Conservation (phyloP, 2,888 invertebrate species). For the Ctenicera cuprea region DNA sequence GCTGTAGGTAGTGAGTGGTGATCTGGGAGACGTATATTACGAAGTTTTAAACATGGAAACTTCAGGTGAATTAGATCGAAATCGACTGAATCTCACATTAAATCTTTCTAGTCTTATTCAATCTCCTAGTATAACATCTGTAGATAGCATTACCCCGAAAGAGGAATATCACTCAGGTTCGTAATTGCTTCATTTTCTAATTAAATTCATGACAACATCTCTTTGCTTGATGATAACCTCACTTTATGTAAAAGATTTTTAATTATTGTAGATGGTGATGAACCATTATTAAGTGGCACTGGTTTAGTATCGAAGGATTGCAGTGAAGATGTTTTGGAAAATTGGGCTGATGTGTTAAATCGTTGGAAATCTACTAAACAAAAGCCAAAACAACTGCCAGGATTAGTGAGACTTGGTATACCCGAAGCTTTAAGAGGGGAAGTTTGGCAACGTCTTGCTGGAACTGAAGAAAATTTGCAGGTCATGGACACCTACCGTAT, state of each 20-base stretch:
- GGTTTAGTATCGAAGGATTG: slow-evolving; percentile 98
- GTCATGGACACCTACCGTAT: slow-evolving; percentile 95
- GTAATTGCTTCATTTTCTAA: slow-evolving; percentile 16
- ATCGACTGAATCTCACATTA: slow-evolving; percentile 82
- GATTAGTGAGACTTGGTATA: slow-evolving; percentile 90
- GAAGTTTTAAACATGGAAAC: slow-evolving; percentile 87
- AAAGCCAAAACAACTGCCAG: slow-evolving; percentile 88
- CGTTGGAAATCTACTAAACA: slow-evolving; percentile 81
- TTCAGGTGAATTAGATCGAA: slow-evolving; percentile 85
- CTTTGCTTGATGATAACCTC: not conserved
- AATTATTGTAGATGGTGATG: slow-evolving; percentile 85
- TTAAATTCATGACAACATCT: not conserved
- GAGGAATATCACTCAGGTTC: slow-evolving; percentile 83
- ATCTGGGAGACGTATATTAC: slow-evolving; percentile 79
- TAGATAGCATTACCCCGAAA: slow-evolving; percentile 85
- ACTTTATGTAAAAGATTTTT: not conserved
- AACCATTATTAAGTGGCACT: slow-evolving; percentile 97
- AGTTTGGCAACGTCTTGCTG: slow-evolving; percentile 97
- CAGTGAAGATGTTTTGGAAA: slow-evolving; percentile 92
- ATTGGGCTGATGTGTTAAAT: slow-evolving; percentile 92
- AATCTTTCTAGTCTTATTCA: slow-evolving; percentile 84
- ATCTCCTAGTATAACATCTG: slow-evolving; percentile 83
- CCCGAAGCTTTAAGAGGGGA: slow-evolving; percentile 97
- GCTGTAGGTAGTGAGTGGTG: slow-evolving; percentile 75
- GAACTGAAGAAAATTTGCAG: slow-evolving; percentile 87